phyloP scores from a whole-genome alignment of 2,797 vertebrate genomes.

The Stomatorhinus walkeri region DNA sequence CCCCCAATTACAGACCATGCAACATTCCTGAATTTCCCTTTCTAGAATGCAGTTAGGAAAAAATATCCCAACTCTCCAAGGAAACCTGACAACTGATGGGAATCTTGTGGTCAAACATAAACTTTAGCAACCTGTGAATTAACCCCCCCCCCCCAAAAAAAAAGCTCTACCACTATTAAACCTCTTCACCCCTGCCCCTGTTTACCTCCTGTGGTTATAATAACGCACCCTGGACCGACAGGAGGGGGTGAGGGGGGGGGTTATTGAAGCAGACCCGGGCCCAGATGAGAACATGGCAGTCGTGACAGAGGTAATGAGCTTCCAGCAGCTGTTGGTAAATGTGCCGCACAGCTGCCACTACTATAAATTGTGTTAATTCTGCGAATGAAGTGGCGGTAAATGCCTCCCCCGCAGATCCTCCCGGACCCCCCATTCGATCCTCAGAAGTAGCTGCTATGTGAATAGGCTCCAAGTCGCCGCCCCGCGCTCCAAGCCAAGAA shows the following conservation, averaged over 20 bases:
- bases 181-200: neutral
- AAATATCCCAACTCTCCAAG: neutral
- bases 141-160: neutral
- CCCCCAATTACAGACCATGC: neutral
- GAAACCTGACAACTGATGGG: neutral
- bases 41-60: neutral
- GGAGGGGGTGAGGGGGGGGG: neutral
- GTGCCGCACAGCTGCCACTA: constrained; percentile 25
- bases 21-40: neutral
- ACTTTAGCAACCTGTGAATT: neutral
- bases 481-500: constrained; percentile 47
- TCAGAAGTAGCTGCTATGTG: constrained; percentile 41
- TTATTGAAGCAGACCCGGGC: neutral
- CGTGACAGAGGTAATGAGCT: constrained; percentile 2
- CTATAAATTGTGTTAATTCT: constrained; percentile 24
- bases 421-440: constrained; percentile 19
- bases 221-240: neutral
- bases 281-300: constrained; percentile 1
- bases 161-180: neutral
- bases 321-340: constrained; percentile 14
- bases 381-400: constrained; percentile 28
- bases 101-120: constrained; percentile 2
- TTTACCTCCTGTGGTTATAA: constrained; percentile 19
- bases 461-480: constrained; percentile 39
- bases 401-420: constrained; percentile 7